A percentile compares a stretch with the other conserved stretches of the same genome.
phyloP scores from a whole-genome alignment of 2,113 vertebrate genomes.

The Tragelaphus scriptus region DNA sequence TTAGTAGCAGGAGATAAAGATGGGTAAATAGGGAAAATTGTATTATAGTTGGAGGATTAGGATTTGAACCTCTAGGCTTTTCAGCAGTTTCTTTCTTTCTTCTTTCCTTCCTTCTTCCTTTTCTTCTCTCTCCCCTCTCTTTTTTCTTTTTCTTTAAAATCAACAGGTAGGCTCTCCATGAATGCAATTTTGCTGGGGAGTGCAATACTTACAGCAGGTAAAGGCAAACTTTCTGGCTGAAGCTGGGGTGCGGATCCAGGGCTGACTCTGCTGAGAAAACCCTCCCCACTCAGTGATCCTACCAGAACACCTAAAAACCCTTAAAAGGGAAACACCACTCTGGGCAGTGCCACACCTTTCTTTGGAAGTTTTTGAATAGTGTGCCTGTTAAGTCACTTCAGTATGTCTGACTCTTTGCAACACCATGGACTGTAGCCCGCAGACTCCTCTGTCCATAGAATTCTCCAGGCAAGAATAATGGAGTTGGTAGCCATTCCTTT shows the following conservation, averaged over 20 bases:
- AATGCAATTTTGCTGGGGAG: neutral
- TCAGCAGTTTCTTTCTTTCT: neutral
- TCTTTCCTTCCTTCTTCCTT: too few species aligned
- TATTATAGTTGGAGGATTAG: neutral
- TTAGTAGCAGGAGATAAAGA: neutral
- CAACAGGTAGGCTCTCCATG: neutral
- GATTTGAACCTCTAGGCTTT: neutral
- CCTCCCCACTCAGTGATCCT: rapidly evolving
- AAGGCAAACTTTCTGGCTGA: neutral
- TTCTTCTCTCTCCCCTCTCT: neutral
- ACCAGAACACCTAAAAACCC: neutral
- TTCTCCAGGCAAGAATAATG: neutral
- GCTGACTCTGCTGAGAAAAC: neutral
- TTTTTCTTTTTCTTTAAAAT: neutral
- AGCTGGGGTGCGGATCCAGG: neutral
- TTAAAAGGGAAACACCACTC: neutral
- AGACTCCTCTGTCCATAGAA: neutral
- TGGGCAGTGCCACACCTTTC: neutral
- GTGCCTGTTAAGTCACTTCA: neutral
- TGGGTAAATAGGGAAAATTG: neutral
- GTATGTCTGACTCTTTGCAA: neutral
- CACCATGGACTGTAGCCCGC: neutral
- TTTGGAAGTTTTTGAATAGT: neutral
- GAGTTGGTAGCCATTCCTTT: neutral
- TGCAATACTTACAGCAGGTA: neutral